Base-by-base conservation (phyloP, 1,140 invertebrate genomes). In the Lucilia sericata region DNA sequence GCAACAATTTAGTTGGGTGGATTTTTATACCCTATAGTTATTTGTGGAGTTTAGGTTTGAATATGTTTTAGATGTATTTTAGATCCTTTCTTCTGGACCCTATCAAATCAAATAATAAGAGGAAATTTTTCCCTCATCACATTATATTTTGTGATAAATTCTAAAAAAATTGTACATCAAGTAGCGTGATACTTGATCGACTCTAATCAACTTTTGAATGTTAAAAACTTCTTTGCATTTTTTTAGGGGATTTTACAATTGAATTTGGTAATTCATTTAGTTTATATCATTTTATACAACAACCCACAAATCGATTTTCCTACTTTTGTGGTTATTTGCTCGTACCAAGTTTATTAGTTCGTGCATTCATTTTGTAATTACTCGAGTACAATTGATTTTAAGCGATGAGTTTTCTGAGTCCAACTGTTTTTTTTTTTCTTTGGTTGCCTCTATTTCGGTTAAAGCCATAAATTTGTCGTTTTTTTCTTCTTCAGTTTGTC, bases 301-400 rank as follows among this genome's bases (percentile, higher is more conserved):
- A 47, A 78, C 65, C 75, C 75, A 78, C 75, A 78, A 78, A 78
- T 78, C 65, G 75, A 78, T 42, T 42, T 78, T 76, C n/a, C 36
- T 42, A 19, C 47, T 47, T 42, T 78, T 78, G 25, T 30, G 34
- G 17, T 78, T 47, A 47, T 36, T 36, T 36, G 30, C 30, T 34
- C 34, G 74, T 75, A 75, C 74, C 5, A 82, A 83, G 84, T 85
- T 85, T 85, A 85, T 85, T 85, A 85, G 84, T 85, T 85, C 84
- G 84, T 85, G 84, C 82, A 85, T 85, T 85, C 84, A 83, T 82
- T 85, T 85, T 83, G 81, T 85, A 85, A 85, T 85, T 85, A 83
- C 84, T 65, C 74, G 60, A 83, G 74, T 85, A 80, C 75, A 78
- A 78, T 78, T 78, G 75, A 82, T 82, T 82, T 82, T 30, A 70